Percentiles rank a stretch among this genome's conserved stretches.
Evolutionary conservation across 2,797 vertebrate genomes (phyloP).

Genomic region (Chiloscyllium punctatum): DNA sequence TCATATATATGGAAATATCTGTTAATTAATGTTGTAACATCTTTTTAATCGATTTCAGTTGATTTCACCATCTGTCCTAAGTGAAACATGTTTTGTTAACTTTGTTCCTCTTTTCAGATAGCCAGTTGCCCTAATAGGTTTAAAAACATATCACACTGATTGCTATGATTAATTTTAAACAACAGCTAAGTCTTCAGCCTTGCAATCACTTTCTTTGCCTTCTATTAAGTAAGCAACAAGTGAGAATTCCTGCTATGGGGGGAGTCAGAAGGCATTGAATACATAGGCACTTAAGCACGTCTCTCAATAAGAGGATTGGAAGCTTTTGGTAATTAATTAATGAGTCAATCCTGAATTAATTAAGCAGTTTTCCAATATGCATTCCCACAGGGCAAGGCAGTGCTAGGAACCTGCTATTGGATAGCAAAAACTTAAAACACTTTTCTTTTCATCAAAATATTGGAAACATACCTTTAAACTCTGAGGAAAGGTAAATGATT

Average conservation of each 20-base stretch:
- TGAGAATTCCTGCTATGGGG: neutral
- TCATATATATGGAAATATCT: neutral
- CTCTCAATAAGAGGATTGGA: neutral
- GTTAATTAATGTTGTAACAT: constrained; percentile 1
- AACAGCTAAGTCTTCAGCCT: neutral
- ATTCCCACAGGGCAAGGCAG: neutral
- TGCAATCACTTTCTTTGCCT: neutral
- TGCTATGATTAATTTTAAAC: neutral
- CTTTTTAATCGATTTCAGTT: neutral
- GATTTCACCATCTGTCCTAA: neutral
- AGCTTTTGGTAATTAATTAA: neutral
- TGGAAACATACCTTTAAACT: neutral
- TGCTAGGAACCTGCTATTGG: neutral
- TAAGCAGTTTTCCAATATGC: neutral
- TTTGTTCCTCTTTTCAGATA: neutral
- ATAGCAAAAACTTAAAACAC: neutral
- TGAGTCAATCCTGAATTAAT: neutral
- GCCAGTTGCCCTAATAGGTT: neutral
- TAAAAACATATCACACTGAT: neutral
- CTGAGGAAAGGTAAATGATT: neutral
- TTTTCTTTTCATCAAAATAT: neutral
- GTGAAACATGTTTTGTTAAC: neutral
- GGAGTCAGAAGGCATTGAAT: neutral
- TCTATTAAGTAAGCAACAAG: neutral
- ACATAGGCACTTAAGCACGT: neutral